A percentile compares a stretch with the other conserved stretches of the same genome.
Evolutionary conservation across 1,140 invertebrate genomes (phyloP).

Genomic region (Phymorhynchus buccinoides): DNA sequence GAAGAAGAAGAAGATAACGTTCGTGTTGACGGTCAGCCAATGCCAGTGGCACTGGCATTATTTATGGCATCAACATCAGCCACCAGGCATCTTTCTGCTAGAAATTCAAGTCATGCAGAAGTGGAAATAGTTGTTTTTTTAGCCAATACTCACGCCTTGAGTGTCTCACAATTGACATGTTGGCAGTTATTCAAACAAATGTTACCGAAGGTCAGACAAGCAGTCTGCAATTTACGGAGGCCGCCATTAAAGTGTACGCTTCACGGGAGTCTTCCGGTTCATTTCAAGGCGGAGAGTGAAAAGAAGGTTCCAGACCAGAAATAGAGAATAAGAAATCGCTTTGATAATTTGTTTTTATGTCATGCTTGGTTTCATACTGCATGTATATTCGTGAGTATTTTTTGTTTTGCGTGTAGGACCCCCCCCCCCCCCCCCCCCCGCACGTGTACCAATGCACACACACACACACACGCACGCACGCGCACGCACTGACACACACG

Average conservation of each 20-base stretch:
- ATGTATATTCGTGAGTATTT: not conserved
- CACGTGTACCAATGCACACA: too few species aligned
- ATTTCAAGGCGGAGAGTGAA: too few species aligned
- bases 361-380: too few species aligned
- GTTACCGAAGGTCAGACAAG: not conserved
- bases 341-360: not conserved
- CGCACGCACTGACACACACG: too few species aligned
- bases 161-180: not conserved
- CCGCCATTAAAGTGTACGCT: slow-evolving; percentile 9
- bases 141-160: not conserved
- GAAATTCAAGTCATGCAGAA: not conserved
- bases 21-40: not conserved
- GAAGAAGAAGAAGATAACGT: too few species aligned
- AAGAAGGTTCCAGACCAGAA: not conserved
- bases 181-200: not conserved
- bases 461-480: too few species aligned
- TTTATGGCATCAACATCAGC: not conserved
- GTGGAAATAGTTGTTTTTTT: not conserved
- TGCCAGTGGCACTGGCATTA: not conserved
- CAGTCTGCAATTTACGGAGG: not conserved
- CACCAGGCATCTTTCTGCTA: not conserved
- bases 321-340: not conserved
- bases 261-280: not conserved
- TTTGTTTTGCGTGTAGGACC: too few species aligned
- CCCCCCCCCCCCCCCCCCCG: too few species aligned